Base-by-base conservation (phyloP, 2,797 vertebrate genomes). In the Acrossocheilus wenchowensis region DNA sequence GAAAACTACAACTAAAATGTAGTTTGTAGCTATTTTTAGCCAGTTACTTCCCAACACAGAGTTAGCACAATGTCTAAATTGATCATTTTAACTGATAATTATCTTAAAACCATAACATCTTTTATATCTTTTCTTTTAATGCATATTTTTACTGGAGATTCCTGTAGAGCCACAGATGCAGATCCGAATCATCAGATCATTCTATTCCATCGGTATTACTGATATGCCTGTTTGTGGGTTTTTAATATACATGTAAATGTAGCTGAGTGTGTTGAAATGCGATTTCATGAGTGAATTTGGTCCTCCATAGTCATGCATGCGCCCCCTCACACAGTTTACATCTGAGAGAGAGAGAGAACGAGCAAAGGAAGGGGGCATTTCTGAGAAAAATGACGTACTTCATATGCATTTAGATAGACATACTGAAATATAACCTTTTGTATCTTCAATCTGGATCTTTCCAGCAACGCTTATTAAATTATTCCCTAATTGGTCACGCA, bases 401-500 rank as follows among this genome's bases (percentile, higher is more conserved):
- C 89, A 90, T 92, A 92, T 94, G 94, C 94, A 95, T 95, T 93
- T 91, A 94, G 95, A 95, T 95, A 91, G 91, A 92, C 93, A 92
- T 93, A 95, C 93, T 95, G 89, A 93, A 91, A 95, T 96, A 95
- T 97, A 96, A 95, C 95, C 96, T 97, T 97, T 96, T 95, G 95
- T 96, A 95, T 96, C 94, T 96, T 95, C 94, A 96, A 96, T 96
- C 96, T 96, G 92, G 93, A 95, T 95, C 94, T 95, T 94, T 95
- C 94, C 94, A 96, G 94, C 93, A 94, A 96, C 96, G 92, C 92
- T 96, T 95, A 97, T 96, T 97, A 97, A 97, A 96, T 97, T 96
- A 96, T 97, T 95, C 96, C 95, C 95, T 96, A 96, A 98, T 98
- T 98, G 96, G 97, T 97, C 96, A 97, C 95, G 94, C 95, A 93